Percentiles rank a stretch among this genome's conserved stretches.
Evolutionary conservation across 2,113 vertebrate species (phyloP).

Genomic region (Phalacrocorax pelagicus): DNA sequence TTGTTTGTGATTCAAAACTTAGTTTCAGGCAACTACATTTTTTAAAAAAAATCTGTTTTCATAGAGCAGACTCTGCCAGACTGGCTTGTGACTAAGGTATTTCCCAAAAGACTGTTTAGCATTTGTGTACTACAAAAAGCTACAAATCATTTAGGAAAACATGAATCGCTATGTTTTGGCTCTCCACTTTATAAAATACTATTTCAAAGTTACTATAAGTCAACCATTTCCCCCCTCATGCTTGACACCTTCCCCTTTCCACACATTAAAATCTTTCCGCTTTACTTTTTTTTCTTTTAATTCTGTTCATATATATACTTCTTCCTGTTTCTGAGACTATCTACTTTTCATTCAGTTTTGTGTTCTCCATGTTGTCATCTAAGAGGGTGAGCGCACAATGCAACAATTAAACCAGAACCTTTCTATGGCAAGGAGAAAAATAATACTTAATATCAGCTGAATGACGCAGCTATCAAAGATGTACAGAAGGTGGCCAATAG

Average conservation of each 20-base stretch:
- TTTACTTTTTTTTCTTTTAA: not conserved
- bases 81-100: not conserved
- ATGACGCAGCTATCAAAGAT: not conserved
- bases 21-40: not conserved
- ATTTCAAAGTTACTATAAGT: not conserved
- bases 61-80: not conserved
- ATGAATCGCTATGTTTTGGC: not conserved
- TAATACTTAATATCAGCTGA: not conserved
- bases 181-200: not conserved
- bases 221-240: not conserved
- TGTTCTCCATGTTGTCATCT: not conserved
- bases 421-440: not conserved
- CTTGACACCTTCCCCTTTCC: not conserved
- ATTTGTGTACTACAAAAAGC: not conserved
- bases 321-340: not conserved
- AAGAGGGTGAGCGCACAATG: not conserved
- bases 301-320: not conserved
- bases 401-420: not conserved
- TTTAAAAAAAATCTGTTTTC: not conserved
- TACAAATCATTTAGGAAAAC: not conserved
- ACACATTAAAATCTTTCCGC: not conserved
- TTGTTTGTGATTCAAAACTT: not conserved
- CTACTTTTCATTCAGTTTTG: not conserved
- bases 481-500: not conserved
- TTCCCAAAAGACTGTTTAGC: not conserved